These are phyloP conservation scores for Cichlasoma orientale DNA, from an alignment of 2,797 vertebrate genomes.

Conservation along the genomic window DNA sequence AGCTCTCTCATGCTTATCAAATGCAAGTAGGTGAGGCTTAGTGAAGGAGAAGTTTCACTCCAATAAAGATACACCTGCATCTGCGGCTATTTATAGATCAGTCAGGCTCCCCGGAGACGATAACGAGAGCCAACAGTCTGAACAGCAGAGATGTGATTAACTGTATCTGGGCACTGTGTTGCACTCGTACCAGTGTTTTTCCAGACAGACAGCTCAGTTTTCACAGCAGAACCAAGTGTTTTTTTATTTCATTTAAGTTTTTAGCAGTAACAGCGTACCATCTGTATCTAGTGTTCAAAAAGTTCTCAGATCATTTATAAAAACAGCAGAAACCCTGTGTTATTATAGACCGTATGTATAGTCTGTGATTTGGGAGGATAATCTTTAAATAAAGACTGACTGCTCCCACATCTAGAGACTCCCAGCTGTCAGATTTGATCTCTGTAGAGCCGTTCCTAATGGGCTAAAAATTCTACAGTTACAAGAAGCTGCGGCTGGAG, in stretches of 20 bases:
- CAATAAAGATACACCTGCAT: conserved; percentile 67
- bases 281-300: neutral
- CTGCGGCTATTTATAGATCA: conserved; percentile 65
- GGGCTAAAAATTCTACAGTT: neutral
- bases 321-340: neutral
- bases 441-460: neutral
- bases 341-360: neutral
- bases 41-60: conserved; percentile 57
- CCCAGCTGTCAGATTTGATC: neutral
- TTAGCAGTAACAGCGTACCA: neutral
- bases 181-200: conserved; percentile 10
- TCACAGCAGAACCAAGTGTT: neutral
- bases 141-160: conserved; percentile 57
- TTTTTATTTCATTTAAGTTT: conserved; percentile 1
- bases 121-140: conserved; percentile 52
- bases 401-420: neutral
- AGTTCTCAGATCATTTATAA: neutral
- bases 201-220: conserved; percentile 3
- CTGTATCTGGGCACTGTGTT: conserved; percentile 30
- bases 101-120: conserved; percentile 50
- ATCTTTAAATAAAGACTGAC: neutral
- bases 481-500: neutral
- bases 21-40: conserved; percentile 16
- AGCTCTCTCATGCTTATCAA: conserved; percentile 31
- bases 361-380: neutral